Conservation (phyloP, 2,797 vertebrate genomes). For the Tauraco hartlaubi region DNA sequence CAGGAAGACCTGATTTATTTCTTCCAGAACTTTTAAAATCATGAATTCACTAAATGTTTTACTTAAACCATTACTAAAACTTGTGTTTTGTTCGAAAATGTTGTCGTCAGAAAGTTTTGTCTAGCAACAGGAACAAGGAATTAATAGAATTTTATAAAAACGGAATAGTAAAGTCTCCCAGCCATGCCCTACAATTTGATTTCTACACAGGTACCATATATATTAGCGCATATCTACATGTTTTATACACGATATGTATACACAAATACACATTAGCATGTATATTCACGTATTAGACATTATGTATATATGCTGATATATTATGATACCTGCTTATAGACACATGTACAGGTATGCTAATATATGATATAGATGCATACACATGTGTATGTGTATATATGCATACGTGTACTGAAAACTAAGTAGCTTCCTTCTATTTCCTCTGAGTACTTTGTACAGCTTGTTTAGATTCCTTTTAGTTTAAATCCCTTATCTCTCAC, state of each 20-base stretch:
- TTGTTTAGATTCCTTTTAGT: background rate
- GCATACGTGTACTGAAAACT: background rate
- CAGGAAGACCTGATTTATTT: background rate
- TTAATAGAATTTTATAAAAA: background rate
- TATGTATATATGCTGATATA: background rate
- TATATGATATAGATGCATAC: accelerated
- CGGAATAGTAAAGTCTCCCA: background rate
- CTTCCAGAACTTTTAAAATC: background rate
- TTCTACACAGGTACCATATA: background rate
- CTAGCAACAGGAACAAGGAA: background rate
- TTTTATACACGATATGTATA: background rate
- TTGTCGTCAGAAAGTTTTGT: background rate
- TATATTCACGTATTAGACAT: background rate
- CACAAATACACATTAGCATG: background rate
- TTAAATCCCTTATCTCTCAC: background rate
- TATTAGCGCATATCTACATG: background rate
- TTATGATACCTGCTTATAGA: background rate
- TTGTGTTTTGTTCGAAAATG: background rate
- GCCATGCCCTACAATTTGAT: background rate
- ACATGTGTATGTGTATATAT: too few species aligned
- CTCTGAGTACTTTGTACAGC: background rate
- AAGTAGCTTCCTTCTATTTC: background rate
- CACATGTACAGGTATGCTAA: background rate
- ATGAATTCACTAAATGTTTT: background rate
- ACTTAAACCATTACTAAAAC: background rate